Percentiles rank a stretch among this genome's conserved stretches.
Conservation (phyloP, 1,140 invertebrate genomes). For the Amyelois transitella region DNA sequence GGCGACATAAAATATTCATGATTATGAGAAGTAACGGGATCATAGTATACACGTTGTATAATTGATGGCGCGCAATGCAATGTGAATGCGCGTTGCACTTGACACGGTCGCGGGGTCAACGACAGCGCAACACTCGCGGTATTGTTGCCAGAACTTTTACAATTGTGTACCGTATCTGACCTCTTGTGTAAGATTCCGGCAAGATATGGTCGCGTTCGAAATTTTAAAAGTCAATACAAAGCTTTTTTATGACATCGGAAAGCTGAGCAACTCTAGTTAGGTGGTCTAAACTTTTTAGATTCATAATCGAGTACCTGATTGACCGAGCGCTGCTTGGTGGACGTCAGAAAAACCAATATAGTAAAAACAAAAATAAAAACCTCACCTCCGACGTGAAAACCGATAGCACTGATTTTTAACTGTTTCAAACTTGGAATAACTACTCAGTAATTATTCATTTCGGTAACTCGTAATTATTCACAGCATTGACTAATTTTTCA, state of each 20-base stretch:
- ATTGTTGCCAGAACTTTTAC: constrained; percentile 28
- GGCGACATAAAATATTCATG: constrained; percentile 2
- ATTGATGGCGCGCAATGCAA: constrained; percentile 17
- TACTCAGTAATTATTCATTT: no score
- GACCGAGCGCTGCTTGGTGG: no score
- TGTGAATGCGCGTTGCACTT: constrained; percentile 41
- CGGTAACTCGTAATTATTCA: no score
- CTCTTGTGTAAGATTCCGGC: constrained; percentile 22
- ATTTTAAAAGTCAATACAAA: background rate
- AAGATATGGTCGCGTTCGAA: constrained; percentile 17
- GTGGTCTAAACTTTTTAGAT: background rate
- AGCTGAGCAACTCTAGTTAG: background rate
- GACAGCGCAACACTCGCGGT: constrained; percentile 29
- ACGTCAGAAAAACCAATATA: no score
- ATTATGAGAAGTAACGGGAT: constrained; percentile 13
- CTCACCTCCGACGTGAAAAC: no score
- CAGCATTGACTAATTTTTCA: no score
- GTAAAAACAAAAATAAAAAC: no score
- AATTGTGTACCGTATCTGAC: constrained; percentile 38
- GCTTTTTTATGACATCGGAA: background rate
- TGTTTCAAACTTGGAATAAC: no score
- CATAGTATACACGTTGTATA: constrained; percentile 11
- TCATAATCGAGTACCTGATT: background rate
- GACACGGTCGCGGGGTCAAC: constrained; percentile 51
- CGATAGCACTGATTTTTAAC: no score